phyloP scores from a whole-genome alignment of 2,113 vertebrate genomes.

The Ia io region DNA sequence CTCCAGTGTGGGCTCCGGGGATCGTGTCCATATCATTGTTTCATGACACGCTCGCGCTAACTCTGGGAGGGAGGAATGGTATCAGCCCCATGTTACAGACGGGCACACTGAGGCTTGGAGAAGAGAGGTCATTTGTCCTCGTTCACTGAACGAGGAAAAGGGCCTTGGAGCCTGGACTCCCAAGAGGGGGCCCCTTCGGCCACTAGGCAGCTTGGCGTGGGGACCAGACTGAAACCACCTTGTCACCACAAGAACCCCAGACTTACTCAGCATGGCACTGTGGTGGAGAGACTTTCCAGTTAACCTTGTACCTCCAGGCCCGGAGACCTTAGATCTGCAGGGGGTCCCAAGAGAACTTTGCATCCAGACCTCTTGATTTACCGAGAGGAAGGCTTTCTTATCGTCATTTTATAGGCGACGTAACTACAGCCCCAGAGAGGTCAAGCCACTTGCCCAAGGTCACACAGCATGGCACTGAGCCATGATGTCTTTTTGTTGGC shows the following conservation, averaged over 20 bases:
- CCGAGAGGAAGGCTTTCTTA: background rate
- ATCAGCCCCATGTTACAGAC: background rate
- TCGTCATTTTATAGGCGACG: background rate
- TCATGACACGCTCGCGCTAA: accelerated
- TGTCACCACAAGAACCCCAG: background rate
- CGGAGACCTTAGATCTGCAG: background rate
- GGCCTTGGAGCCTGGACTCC: background rate
- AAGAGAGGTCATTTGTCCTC: background rate
- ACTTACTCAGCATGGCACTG: background rate
- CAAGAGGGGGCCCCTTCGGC: background rate
- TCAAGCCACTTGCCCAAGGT: background rate
- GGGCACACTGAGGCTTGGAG: background rate
- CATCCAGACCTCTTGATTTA: background rate
- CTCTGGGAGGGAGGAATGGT: background rate
- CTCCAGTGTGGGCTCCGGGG: accelerated
- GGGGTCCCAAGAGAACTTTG: background rate
- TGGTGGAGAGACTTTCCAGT: background rate
- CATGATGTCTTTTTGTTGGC: background rate
- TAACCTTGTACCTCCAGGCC: background rate
- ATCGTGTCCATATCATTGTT: accelerated
- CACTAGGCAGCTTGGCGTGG: background rate
- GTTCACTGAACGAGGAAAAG: background rate
- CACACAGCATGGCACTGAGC: background rate
- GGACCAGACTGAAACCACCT: background rate
- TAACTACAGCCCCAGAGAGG: background rate